Percentiles rank a stretch among this genome's conserved stretches.
Conservation (phyloP, 2,797 vertebrate species). For the Poeciliopsis turneri region DNA sequence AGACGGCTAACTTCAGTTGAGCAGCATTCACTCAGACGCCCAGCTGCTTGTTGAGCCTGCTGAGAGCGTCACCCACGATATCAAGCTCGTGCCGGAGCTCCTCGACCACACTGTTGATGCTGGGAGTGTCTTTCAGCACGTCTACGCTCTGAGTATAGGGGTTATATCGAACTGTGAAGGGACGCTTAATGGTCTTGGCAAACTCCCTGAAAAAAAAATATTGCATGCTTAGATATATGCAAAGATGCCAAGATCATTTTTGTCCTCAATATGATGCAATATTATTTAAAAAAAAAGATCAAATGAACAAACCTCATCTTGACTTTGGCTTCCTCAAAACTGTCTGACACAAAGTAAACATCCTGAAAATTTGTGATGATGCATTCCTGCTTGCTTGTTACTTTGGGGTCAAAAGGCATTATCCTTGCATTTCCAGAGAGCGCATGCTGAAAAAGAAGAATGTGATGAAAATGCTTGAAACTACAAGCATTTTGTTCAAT, state of each 20-base stretch:
- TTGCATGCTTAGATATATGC: neutral
- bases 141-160: slow-evolving; percentile 95
- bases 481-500: no score
- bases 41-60: slow-evolving; percentile 88
- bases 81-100: slow-evolving; percentile 94
- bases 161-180: slow-evolving; percentile 95
- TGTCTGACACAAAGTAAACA: slow-evolving; percentile 94
- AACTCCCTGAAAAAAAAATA: slow-evolving; percentile 86
- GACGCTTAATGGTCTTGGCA: slow-evolving; percentile 95
- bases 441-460: slow-evolving; percentile 80
- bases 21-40: slow-evolving; percentile 76
- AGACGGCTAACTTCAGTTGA: neutral
- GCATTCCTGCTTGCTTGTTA: slow-evolving; percentile 93
- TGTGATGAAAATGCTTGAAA: neutral
- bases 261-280: neutral
- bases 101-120: slow-evolving; percentile 90
- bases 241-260: neutral
- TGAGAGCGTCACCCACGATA: slow-evolving; percentile 90
- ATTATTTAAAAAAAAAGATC: neutral
- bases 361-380: slow-evolving; percentile 97
- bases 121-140: slow-evolving; percentile 89
- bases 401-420: slow-evolving; percentile 90
- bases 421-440: slow-evolving; percentile 90
- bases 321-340: slow-evolving; percentile 96
- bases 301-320: slow-evolving; percentile 89